Evolutionary conservation across 2,888 invertebrate genomes (phyloP), one percentile per base, ranked within the genome.

Genomic region (Aquatica leii): DNA sequence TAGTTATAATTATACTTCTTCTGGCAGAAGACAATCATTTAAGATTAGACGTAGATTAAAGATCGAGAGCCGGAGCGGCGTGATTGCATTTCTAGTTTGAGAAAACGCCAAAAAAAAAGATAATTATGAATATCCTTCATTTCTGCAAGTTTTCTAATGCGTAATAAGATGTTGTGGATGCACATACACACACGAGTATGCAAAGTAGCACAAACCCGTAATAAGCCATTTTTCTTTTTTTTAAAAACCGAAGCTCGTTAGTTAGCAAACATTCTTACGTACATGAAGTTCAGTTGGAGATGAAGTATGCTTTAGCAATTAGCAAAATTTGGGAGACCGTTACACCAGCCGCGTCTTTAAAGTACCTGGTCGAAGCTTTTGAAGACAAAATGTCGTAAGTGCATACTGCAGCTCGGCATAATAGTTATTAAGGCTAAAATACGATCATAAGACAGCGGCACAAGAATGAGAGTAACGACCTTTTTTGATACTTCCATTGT

Each of bases 401-500:
- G 63, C 63, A 64, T 53, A 49, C 54, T 65, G 61, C 61, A 61
- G 15, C 46, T 56, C 40, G 51, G 53, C 52, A 57, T 54, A 65
- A 65, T 61, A 61, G 61, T 65, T 65, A 64, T 64, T 64, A 64
- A 64, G 52, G 54, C 34, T 21, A 65, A 65, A 65, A 65, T 65
- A 65, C 61, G 65, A 59, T 51, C 63, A 59, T 59, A 64, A 64
- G 59, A 55, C 59, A 46, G 46, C 46, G 51, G 63, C 20, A 37
- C 54, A 41, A 46, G 40, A 41, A 48, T n/a, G 59, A 59, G 63
- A 51, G 63, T 64, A 64, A 64, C 55, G 63, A 64, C 63, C 63
- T 59, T 64, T 64, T 64, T 64, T 55, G 63, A 64, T 58, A 55
- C 63, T 40, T 48, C 55, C 63, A 64, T 64, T 64, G 63, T 64